phyloP scores from a whole-genome alignment of 2,113 vertebrate genomes.

The Columba janthina region DNA sequence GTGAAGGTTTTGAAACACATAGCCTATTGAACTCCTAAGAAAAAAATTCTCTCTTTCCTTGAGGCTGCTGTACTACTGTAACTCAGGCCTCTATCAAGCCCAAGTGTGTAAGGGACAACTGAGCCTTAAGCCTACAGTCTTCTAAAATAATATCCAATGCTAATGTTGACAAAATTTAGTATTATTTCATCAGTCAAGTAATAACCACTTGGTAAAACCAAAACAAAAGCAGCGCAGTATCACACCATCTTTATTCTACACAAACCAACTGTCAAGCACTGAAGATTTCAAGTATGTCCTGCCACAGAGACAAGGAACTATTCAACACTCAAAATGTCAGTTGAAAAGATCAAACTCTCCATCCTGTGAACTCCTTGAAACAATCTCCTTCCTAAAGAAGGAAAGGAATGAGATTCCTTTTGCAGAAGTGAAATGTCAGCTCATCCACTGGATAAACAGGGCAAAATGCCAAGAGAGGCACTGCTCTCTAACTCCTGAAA shows the following conservation, averaged over 20 bases:
- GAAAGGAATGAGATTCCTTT: slow-evolving; percentile 63
- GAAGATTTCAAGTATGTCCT: not conserved
- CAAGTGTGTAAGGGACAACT: not conserved
- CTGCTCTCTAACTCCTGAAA: not conserved
- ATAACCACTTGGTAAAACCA: not conserved
- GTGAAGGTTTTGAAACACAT: not conserved
- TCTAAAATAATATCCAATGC: not conserved
- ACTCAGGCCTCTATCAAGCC: not conserved
- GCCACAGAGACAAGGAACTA: slow-evolving; percentile 41
- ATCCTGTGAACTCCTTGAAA: slow-evolving; percentile 43
- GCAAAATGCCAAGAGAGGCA: slow-evolving; percentile 30
- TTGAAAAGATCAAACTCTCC: slow-evolving; percentile 39
- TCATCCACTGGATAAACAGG: slow-evolving; percentile 33
- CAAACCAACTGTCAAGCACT: not conserved
- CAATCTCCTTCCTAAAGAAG: slow-evolving; percentile 63
- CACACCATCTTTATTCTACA: not conserved
- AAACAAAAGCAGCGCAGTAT: not conserved
- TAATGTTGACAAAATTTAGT: not conserved
- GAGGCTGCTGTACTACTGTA: not conserved
- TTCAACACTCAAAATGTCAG: slow-evolving; percentile 57
- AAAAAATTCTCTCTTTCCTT: not conserved
- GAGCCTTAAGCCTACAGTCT: not conserved
- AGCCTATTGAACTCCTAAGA: not conserved
- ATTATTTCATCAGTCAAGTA: not conserved
- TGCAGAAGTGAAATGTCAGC: slow-evolving; percentile 38